Evolutionary conservation across 2,888 invertebrate genomes (phyloP), one percentile per base, ranked within the genome.

Genomic region (Drosophila tanythrix): DNA sequence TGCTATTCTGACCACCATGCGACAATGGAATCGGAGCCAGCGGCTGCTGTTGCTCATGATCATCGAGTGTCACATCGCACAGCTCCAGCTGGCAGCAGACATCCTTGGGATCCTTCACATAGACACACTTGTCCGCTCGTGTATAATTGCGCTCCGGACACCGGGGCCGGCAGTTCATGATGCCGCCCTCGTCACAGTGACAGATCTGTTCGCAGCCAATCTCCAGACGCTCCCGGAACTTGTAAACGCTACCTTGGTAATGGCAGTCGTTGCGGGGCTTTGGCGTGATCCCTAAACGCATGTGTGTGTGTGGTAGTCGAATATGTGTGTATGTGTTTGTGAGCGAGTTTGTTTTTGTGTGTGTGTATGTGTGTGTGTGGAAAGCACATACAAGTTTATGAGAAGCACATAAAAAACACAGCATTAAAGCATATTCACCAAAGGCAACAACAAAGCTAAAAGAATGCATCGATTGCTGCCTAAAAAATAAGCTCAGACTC

Each of bases 171-270:
- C 97, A 97, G n/a, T 95, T 95, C 74, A 97, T 94, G 71, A 95
- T 93, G 35, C 97, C 97, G 60, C 94, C 95, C 11, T 94, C 94
- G 76, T 96, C 96, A 88, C 98, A 98, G 50, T 94, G 94, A 90
- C 98, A 98, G 43, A 95, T 94, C 89, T 95, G 95, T 61, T 96
- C 95, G 89, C 98, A 98, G n/a, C 96, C 97, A 74, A 97, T 96
- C 89, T 96, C 95, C 93, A 97, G 95, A 25, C 94, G 95, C 79
- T 96, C 95, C 6, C 97, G 96, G 53, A 95, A 94, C 56, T 95
- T 94, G 83, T 97, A 95, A 0, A 96, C 95, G 70, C 95, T 95
- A 95, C 75, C 95, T 94, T 92, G 95, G 94, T 76, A 91, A 8
- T 89, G 80, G 67, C 93, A 93, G 65, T 92, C 92, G 56, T 66